Conservation (phyloP, 2,797 vertebrate species). For the Hyperoplus lanceolatus region DNA sequence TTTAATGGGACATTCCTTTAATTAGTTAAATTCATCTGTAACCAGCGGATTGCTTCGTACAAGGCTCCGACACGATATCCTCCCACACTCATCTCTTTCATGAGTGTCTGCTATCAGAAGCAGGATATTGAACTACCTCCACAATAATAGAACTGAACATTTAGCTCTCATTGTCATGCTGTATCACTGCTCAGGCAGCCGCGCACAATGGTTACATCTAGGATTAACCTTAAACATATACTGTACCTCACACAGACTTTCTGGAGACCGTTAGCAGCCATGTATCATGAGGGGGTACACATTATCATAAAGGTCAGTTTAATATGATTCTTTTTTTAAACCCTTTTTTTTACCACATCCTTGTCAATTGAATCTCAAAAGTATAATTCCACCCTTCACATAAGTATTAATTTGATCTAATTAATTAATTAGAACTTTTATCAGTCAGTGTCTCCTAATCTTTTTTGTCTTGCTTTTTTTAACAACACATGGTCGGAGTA, state of each 20-base stretch:
- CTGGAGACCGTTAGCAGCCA: background rate
- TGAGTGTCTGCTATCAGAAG: slow-evolving; percentile 56
- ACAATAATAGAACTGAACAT: slow-evolving; percentile 44
- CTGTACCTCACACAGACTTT: background rate
- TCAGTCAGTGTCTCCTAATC: background rate
- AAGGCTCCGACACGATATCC: slow-evolving; percentile 60
- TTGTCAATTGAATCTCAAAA: background rate
- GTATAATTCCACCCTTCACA: background rate
- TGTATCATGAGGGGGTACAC: no score
- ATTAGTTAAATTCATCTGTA: slow-evolving; percentile 64
- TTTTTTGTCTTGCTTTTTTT: background rate
- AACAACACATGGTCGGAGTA: slow-evolving; percentile 8
- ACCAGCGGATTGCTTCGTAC: slow-evolving; percentile 48
- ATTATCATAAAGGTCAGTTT: slow-evolving; percentile 6
- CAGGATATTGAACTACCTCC: slow-evolving; percentile 61
- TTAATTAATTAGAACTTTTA: background rate
- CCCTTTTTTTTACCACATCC: no score
- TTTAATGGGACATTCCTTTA: slow-evolving; percentile 67
- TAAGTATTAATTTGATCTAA: background rate
- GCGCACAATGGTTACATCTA: slow-evolving; percentile 10
- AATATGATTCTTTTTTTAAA: background rate
- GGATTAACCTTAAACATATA: slow-evolving; percentile 10
- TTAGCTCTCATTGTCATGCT: slow-evolving; percentile 37
- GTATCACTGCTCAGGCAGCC: slow-evolving; percentile 22
- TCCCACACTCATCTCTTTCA: slow-evolving; percentile 69